Evolutionary conservation across 2,888 invertebrate genomes (phyloP).

Genomic region (Tetanocera ferruginea): DNA sequence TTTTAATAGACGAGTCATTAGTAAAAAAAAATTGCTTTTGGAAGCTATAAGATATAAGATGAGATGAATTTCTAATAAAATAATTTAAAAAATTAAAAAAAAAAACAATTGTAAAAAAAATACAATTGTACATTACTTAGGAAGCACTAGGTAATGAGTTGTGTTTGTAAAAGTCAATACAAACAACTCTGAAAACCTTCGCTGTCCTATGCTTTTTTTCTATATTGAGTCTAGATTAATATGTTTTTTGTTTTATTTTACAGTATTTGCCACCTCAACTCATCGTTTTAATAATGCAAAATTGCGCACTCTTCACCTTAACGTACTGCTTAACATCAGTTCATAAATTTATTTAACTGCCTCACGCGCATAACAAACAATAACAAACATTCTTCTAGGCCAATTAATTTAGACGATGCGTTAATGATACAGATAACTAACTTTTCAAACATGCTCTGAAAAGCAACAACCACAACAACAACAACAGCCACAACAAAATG

Average conservation of each 20-base stretch:
- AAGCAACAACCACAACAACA: conserved; percentile 36
- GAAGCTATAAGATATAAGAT: background rate
- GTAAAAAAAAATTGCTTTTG: conserved; percentile 43
- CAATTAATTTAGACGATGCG: conserved; percentile 64
- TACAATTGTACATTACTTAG: too few species aligned
- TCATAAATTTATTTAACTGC: conserved; percentile 22
- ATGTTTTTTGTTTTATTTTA: too few species aligned
- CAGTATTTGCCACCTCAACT: too few species aligned
- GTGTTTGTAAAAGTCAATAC: too few species aligned
- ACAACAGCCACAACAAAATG: conserved; percentile 24
- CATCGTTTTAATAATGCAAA: background rate
- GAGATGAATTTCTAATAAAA: too few species aligned
- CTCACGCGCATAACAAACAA: conserved; percentile 21
- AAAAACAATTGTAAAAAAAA: too few species aligned
- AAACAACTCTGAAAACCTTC: too few species aligned
- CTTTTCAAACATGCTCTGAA: conserved; percentile 45
- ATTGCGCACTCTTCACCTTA: background rate
- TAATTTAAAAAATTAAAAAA: too few species aligned
- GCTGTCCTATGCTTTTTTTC: too few species aligned
- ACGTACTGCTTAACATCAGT: background rate
- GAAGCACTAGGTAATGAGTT: too few species aligned
- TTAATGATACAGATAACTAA: conserved; percentile 56
- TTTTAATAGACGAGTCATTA: conserved; percentile 30
- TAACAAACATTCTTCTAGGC: conserved; percentile 57
- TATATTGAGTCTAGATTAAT: too few species aligned